Base-by-base conservation (phyloP, 2,113 vertebrate species). In the Syngnathus typhle region DNA sequence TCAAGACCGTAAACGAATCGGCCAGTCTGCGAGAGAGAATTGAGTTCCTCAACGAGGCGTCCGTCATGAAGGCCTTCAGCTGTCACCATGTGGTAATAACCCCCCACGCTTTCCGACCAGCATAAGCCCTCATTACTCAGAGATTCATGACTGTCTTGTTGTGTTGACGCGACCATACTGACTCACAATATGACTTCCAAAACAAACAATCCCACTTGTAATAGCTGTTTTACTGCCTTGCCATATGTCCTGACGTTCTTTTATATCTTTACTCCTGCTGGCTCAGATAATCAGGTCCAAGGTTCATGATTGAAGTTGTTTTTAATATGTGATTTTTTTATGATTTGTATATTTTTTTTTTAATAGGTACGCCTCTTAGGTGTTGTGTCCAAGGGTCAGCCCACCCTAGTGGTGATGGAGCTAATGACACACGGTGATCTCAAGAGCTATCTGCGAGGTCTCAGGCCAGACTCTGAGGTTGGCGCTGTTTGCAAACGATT, bases 51-150 rank as follows among this genome's bases (percentile, higher is more conserved):
- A 98, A 98, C 0, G 97, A 99, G 74, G 97, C 97, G 7, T 98
- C 97, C 0, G 97, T 99, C 74, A 98, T 99, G 96, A 99, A 99
- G 78, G 95, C 92, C 0, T 98, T 99, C 90, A 96, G 84, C 89
- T 99, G 97, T 84, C 97, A 99, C 81, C 97, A 99, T 1, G 97
- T 99, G 96, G 97, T 99, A 83, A 63, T 85, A 38, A 19, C 6
- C 36, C 36, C 5, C 39, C 4, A 9, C 19, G 27, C 27, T 32
- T 32, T 21, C 46, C 32, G 65, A 60, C 15, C 73, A 43, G 68
- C 74, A 55, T 44, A 70, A 72, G 58, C 63, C 63, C 60, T 39
- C 63, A 47, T 78, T 79, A 76, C 64, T 85, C 69, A 78, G 2
- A 9, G 16, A 58, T 39, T 1, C 27, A 39, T 77, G 76, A 74